Conservation (phyloP, 2,113 vertebrate genomes). For the Tragelaphus imberbis region DNA sequence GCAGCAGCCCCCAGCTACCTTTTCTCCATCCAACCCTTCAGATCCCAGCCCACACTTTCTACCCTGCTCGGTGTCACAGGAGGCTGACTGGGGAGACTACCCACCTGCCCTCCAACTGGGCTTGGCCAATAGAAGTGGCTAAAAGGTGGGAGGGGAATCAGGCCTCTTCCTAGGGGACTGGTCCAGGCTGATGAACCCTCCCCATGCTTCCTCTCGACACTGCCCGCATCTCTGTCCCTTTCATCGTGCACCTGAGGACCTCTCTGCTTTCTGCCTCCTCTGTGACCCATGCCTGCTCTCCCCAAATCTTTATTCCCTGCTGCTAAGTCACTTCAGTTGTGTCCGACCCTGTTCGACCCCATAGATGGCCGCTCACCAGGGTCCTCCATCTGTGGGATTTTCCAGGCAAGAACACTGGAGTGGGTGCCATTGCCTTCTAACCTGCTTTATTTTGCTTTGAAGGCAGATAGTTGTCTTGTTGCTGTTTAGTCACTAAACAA, state of each 20-base stretch:
- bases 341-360: too few species aligned
- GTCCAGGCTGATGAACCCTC: not conserved
- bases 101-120: not conserved
- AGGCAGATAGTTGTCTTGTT: not conserved
- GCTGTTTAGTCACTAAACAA: too few species aligned
- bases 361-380: too few species aligned
- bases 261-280: not conserved
- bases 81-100: not conserved
- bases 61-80: not conserved
- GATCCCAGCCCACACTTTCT: accelerated
- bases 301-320: not conserved
- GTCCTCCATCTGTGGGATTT: too few species aligned
- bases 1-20: too few species aligned
- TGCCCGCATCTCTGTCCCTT: not conserved
- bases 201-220: not conserved
- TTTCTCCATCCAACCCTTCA: not conserved
- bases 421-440: too few species aligned
- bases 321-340: too few species aligned
- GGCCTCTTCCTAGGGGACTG: too few species aligned
- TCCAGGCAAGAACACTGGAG: too few species aligned
- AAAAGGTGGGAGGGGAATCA: not conserved
- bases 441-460: not conserved
- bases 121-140: not conserved
- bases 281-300: not conserved
- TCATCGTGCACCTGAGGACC: accelerated